A percentile compares a stretch with the other conserved stretches of the same genome.
phyloP scores from a whole-genome alignment of 2,113 vertebrate genomes.

The Menura novaehollandiae region DNA sequence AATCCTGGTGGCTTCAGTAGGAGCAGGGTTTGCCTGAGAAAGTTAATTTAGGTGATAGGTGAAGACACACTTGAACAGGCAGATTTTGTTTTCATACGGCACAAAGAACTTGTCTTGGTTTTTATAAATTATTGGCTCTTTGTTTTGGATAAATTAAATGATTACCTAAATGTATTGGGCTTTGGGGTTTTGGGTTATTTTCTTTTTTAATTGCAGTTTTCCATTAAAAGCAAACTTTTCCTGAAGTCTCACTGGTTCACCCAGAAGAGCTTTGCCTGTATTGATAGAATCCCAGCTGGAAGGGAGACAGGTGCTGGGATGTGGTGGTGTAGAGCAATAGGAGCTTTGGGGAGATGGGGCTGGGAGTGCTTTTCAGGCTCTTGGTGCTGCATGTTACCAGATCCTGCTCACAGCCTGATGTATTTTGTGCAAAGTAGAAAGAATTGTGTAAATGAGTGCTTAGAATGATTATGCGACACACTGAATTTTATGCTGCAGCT shows the following conservation, averaged over 20 bases:
- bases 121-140: not conserved
- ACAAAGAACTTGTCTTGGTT: not conserved
- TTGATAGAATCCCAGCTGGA: not conserved
- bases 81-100: not conserved
- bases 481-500: not conserved
- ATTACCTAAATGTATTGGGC: not conserved
- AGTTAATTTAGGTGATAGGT: not conserved
- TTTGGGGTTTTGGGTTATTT: not conserved
- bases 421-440: constrained; percentile 18
- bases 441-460: constrained; percentile 14
- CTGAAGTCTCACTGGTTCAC: not conserved
- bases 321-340: not conserved
- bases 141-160: not conserved
- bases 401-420: not conserved
- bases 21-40: not conserved
- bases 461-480: constrained; percentile 36
- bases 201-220: not conserved
- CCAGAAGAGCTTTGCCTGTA: not conserved
- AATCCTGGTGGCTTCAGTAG: not conserved
- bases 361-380: not conserved
- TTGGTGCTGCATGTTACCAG: constrained; percentile 39
- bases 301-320: not conserved
- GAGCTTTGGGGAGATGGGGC: not conserved
- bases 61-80: not conserved
- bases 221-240: not conserved